A percentile compares a stretch with the other conserved stretches of the same genome.
Conservation (phyloP, 2,888 invertebrate genomes). For the Philhelius pedissequus region DNA sequence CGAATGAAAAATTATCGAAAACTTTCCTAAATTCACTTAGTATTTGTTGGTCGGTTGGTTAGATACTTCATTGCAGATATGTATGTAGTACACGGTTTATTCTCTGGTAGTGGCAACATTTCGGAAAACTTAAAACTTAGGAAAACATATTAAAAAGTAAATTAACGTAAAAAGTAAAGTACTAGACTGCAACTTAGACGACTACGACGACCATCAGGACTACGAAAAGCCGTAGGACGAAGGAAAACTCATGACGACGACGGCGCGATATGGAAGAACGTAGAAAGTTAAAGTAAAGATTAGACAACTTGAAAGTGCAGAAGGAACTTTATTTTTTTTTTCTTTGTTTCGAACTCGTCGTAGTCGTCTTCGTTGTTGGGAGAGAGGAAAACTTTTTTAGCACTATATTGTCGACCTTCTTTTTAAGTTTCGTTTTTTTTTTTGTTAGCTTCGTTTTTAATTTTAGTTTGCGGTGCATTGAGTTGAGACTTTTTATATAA, state of each 20-base stretch:
- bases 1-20: conserved; percentile 53
- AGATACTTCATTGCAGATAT: not conserved
- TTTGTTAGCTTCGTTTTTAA: not conserved
- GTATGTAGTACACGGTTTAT: not conserved
- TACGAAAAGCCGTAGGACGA: not conserved
- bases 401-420: conserved; percentile 23
- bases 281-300: conserved; percentile 40
- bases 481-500: conserved; percentile 28
- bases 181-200: not conserved
- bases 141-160: conserved; percentile 65
- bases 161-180: conserved; percentile 47
- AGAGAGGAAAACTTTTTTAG: conserved; percentile 21
- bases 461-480: conserved; percentile 29
- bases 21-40: conserved; percentile 60
- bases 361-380: not conserved
- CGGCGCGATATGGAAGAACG: not conserved
- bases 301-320: conserved; percentile 24
- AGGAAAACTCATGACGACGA: not conserved
- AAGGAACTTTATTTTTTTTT: conserved; percentile 23
- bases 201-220: not conserved
- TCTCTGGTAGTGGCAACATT: conserved; percentile 30
- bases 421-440: not conserved
- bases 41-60: conserved; percentile 20
- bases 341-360: not conserved
- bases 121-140: conserved; percentile 51